Evolutionary conservation across 2,113 vertebrate genomes (phyloP).

Genomic region (Danionella cerebrum): DNA sequence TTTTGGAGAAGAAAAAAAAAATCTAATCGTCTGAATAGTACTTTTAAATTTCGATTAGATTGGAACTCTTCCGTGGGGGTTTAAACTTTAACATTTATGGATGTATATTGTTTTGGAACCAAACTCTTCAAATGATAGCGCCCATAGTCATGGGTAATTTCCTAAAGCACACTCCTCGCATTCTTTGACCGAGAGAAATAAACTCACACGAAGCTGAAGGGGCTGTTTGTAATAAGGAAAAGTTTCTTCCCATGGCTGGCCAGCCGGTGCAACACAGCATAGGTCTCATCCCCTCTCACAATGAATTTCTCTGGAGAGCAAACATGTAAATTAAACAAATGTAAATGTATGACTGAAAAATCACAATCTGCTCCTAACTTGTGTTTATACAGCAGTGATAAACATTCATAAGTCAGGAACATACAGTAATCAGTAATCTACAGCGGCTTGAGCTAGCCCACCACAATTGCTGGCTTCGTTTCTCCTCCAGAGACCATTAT

Average conservation of each 20-base stretch:
- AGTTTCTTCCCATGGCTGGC: constrained; percentile 70
- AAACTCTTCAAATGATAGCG: too few relatives aligned
- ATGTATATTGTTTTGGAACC: too few relatives aligned
- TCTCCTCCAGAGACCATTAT: not conserved
- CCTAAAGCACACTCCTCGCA: too few relatives aligned
- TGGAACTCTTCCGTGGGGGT: too few relatives aligned
- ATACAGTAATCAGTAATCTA: not conserved
- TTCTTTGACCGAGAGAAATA: not conserved
- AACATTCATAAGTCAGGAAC: not conserved
- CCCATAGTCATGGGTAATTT: too few relatives aligned
- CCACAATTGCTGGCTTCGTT: not conserved
- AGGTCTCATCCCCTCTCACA: constrained; percentile 69
- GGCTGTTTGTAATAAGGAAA: constrained; percentile 82
- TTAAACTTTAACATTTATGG: too few relatives aligned
- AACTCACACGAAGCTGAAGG: constrained; percentile 80
- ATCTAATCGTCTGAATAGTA: too few relatives aligned
- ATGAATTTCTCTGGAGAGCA: constrained; percentile 70
- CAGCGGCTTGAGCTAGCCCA: not conserved
- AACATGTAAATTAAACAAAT: not conserved
- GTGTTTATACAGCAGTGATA: not conserved
- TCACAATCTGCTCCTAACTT: not conserved
- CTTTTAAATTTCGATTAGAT: too few relatives aligned
- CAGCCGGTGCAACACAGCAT: constrained; percentile 70
- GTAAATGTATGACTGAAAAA: not conserved
- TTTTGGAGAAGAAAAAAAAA: too few relatives aligned